Conservation (phyloP, 2,888 invertebrate species). For the Oscheius sp. region DNA sequence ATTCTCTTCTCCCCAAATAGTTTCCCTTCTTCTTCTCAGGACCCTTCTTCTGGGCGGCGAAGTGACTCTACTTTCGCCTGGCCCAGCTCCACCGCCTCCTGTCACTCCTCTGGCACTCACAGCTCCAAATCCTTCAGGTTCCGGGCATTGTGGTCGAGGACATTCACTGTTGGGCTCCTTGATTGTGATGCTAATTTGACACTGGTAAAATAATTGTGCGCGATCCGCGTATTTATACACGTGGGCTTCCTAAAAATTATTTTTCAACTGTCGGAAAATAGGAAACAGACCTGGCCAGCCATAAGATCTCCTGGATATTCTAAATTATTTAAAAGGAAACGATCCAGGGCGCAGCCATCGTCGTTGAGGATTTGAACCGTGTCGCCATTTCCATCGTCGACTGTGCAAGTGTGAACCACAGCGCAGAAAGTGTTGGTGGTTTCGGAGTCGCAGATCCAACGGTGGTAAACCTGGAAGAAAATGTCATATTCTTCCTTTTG, state of each 20-base stretch:
- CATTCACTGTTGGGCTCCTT: conserved; percentile 71
- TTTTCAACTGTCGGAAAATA: neutral
- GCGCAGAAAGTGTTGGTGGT: conserved; percentile 70
- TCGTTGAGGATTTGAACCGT: conserved; percentile 62
- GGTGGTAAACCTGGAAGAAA: conserved; percentile 63
- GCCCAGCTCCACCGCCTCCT: conserved; percentile 27
- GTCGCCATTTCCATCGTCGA: conserved; percentile 69
- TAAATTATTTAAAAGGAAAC: conserved; percentile 68
- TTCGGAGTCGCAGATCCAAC: conserved; percentile 70
- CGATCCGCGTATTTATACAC: conserved; percentile 72
- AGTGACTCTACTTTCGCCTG: neutral
- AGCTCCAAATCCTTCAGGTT: conserved; percentile 70
- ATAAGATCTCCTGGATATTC: conserved; percentile 70
- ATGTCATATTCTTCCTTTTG: no score
- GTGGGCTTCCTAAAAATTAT: conserved; percentile 68
- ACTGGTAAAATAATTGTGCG: conserved; percentile 69
- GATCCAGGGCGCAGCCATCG: conserved; percentile 65
- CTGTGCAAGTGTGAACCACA: conserved; percentile 68
- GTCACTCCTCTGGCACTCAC: conserved; percentile 44
- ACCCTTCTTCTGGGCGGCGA: neutral
- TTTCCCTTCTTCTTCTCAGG: conserved; percentile 36
- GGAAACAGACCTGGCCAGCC: conserved; percentile 64
- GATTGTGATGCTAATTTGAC: conserved; percentile 69
- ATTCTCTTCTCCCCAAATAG: conserved; percentile 50
- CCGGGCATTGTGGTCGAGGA: conserved; percentile 68